These are phyloP conservation scores for Hesperia comma DNA, from an alignment of 2,888 invertebrate genomes.

Conservation along the genomic window DNA sequence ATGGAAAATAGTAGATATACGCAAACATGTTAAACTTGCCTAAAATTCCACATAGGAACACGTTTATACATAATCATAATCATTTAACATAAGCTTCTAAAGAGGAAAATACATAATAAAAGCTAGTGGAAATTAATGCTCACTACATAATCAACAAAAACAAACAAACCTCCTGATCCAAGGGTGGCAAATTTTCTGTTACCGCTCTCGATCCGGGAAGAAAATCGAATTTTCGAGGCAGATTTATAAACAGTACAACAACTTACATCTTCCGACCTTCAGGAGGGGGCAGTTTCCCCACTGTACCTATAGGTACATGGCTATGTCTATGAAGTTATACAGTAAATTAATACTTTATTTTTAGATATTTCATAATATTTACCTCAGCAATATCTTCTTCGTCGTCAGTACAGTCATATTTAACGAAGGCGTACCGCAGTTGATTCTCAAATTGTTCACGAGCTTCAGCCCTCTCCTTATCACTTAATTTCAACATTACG, in stretches of 20 bases:
- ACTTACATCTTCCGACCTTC: too few species aligned
- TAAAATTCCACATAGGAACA: background rate
- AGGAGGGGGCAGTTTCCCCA: too few species aligned
- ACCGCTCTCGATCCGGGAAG: too few species aligned
- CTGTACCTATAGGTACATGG: too few species aligned
- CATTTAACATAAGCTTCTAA: background rate
- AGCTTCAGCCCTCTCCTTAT: constrained; percentile 66
- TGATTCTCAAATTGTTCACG: constrained; percentile 76
- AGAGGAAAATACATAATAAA: background rate
- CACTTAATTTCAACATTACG: constrained; percentile 53
- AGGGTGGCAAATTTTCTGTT: too few species aligned
- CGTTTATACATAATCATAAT: background rate
- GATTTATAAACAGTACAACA: too few species aligned
- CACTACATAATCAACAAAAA: background rate
- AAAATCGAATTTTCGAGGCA: too few species aligned
- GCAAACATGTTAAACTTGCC: constrained; percentile 8
- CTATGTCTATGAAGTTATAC: too few species aligned
- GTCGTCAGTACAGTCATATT: constrained; percentile 66
- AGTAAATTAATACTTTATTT: background rate
- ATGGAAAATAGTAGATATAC: constrained; percentile 33
- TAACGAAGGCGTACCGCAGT: constrained; percentile 69
- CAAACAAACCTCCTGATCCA: too few species aligned
- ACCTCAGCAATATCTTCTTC: constrained; percentile 76
- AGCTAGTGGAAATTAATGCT: background rate
- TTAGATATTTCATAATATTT: constrained; percentile 30